Evolutionary conservation across 2,888 invertebrate species (phyloP), one percentile per base, ranked within the genome.

Genomic region (Lithosia quadra): DNA sequence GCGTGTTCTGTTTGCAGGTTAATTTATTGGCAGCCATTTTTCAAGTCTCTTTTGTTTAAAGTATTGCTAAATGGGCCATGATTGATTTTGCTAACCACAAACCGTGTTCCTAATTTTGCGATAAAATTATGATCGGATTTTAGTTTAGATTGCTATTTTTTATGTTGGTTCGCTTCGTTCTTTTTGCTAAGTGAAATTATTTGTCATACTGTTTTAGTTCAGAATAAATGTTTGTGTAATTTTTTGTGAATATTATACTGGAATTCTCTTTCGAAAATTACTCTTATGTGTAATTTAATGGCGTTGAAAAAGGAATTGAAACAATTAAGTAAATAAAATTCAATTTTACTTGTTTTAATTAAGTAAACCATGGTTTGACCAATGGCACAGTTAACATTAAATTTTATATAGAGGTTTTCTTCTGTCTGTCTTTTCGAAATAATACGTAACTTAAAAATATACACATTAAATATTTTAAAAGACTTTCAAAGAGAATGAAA

Each of bases 71-170:
- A 49, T 49, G 49, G 49, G 18, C 49, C 49, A 49, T 49, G n/a
- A 49, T 49, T 49, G 49, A 49, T 49, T 49, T 49, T n/a, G n/a
- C 4, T 18, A 49, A 49, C 49, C 49, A n/a, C 49, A n/a, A 49
- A 49, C 18, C 49, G n/a, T 49, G 49, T 56, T 24, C 24, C 22
- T 21, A 56, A 13, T n/a, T 49, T 49, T 2, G n/a, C n/a, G 1
- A 43, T 43, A 49, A n/a, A 49, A 18, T 49, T 49, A 49, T 28
- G 28, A 28, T 49, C n/a, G 49, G 49, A 9, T 49, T 43, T 49
- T 49, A 49, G 49, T 49, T 49, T 49, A n/a, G 49, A n/a, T n/a
- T n/a, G n/a, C 49, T n/a, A 49, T 49, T 49, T 49, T 49, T 49
- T n/a, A 49, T 49, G 9, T 49, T 9, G 7, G 49, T 49, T n/a